Percentiles rank a stretch among this genome's conserved stretches.
These are phyloP conservation scores for Onychomys torridus DNA, from an alignment of 2,797 vertebrate genomes.

Conservation along the genomic window DNA sequence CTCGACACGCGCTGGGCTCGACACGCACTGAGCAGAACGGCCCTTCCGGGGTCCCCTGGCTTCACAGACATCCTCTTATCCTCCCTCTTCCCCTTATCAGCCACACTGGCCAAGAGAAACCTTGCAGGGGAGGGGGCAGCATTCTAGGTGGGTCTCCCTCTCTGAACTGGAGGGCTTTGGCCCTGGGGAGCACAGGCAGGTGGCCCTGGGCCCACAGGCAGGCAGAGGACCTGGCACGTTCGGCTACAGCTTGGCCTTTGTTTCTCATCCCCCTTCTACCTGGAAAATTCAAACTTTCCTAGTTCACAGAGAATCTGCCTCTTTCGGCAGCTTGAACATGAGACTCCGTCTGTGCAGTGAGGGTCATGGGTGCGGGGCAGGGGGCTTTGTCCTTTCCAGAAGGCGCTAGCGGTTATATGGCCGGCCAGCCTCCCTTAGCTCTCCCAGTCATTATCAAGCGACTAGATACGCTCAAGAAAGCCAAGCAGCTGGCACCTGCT, in stretches of 20 bases:
- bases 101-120: not conserved
- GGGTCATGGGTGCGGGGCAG: not conserved
- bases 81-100: not conserved
- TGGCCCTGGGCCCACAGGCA: no score
- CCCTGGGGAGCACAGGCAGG: not conserved
- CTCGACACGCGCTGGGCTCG: rapidly evolving
- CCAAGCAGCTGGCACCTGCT: conserved; percentile 52
- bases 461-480: not conserved
- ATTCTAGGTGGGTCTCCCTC: not conserved
- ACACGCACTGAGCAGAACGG: rapidly evolving
- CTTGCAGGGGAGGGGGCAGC: not conserved
- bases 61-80: rapidly evolving
- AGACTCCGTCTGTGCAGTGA: not conserved
- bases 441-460: not conserved
- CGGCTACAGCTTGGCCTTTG: not conserved
- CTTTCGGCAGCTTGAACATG: not conserved
- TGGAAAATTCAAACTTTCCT: not conserved
- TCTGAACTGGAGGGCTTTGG: not conserved
- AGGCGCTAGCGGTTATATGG: not conserved
- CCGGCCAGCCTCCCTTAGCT: not conserved
- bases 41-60: not conserved
- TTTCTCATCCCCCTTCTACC: not conserved
- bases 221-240: not conserved
- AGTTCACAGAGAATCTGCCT: not conserved
- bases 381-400: not conserved